Conservation (phyloP, 2,113 vertebrate species). For the Sebastes schlegelii region DNA sequence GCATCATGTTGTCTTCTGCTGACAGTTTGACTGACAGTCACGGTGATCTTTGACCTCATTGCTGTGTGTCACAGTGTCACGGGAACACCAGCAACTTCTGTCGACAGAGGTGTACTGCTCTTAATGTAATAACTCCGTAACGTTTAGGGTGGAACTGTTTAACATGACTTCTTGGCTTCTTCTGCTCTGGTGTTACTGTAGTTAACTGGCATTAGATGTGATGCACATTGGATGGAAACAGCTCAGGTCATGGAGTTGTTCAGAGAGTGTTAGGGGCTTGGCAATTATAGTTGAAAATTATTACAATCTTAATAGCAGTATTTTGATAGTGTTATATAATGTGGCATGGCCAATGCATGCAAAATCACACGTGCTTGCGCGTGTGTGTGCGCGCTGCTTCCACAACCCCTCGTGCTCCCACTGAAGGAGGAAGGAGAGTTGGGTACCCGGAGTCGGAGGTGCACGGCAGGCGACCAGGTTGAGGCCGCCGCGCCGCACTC, state of each 20-base stretch:
- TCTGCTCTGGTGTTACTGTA: conserved; percentile 23
- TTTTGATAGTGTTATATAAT: neutral
- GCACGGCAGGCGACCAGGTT: too few relatives aligned
- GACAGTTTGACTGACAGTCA: conserved; percentile 16
- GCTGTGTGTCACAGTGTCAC: neutral
- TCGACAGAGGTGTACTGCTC: neutral
- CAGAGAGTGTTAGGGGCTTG: neutral
- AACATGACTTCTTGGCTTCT: conserved; percentile 13
- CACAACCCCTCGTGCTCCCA: too few relatives aligned
- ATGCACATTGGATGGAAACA: neutral
- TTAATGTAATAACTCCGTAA: neutral
- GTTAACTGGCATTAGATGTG: conserved; percentile 5
- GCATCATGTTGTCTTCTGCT: neutral
- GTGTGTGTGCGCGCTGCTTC: too few relatives aligned
- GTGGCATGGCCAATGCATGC: neutral
- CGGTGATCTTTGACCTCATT: conserved; percentile 35
- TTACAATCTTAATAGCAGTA: neutral
- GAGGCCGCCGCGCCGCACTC: too few relatives aligned
- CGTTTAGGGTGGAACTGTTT: neutral
- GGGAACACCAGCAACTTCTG: neutral
- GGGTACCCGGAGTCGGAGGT: too few relatives aligned
- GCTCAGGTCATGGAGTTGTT: neutral
- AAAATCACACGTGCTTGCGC: neutral
- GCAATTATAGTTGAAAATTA: neutral
- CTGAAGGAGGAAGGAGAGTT: too few relatives aligned